Conservation (phyloP, 2,797 vertebrate species). For the Poecilia gillii region DNA sequence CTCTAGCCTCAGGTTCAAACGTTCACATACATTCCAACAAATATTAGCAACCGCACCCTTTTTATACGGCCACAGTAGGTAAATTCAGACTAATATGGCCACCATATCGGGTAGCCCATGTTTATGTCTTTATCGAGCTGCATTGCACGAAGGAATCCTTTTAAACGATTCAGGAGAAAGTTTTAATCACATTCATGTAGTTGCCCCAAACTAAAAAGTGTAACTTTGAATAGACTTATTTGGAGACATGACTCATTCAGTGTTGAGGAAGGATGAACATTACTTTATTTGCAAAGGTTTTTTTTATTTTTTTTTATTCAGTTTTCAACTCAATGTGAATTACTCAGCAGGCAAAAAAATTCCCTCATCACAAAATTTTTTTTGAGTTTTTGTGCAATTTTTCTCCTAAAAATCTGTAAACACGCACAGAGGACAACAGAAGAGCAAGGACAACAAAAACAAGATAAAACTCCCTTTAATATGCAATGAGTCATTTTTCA, state of each 20-base stretch:
- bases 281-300: not conserved
- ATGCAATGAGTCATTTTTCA: conserved; percentile 83
- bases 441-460: conserved; percentile 58
- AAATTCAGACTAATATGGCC: too few relatives aligned
- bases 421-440: not conserved
- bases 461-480: conserved; percentile 86
- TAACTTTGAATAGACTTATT: not conserved
- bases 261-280: not conserved
- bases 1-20: not conserved
- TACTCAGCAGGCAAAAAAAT: not conserved
- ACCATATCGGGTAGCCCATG: too few relatives aligned
- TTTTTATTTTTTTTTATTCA: not conserved
- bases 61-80: too few relatives aligned
- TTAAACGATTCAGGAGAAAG: not conserved
- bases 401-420: not conserved
- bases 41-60: too few relatives aligned
- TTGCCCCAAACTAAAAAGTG: not conserved
- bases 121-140: not conserved
- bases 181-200: not conserved
- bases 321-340: not conserved
- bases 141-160: not conserved
- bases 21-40: not conserved
- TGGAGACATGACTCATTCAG: not conserved
- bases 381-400: not conserved
- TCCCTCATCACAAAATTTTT: not conserved